phyloP scores from a whole-genome alignment of 2,113 vertebrate species.

The Plecturocebus donacophilus region DNA sequence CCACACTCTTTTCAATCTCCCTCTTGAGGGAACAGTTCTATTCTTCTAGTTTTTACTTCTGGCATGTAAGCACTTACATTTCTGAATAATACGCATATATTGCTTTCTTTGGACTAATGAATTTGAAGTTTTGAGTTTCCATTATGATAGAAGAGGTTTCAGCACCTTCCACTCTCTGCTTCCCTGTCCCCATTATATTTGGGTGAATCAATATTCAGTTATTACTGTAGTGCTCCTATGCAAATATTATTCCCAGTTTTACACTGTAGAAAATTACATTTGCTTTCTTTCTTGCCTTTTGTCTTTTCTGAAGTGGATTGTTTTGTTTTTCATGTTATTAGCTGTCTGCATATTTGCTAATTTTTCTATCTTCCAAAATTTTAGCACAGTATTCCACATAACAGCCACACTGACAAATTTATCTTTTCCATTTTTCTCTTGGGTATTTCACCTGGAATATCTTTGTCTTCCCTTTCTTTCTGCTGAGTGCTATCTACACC shows the following conservation, averaged over 20 bases:
- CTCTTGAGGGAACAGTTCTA: neutral
- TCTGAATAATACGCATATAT: slow-evolving; percentile 15
- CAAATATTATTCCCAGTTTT: neutral
- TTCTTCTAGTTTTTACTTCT: slow-evolving; percentile 34
- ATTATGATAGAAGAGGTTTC: neutral
- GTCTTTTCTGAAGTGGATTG: neutral
- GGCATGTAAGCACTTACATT: slow-evolving; percentile 11
- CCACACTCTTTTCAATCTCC: neutral
- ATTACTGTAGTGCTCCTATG: neutral
- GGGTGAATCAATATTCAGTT: neutral
- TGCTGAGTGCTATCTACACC: neutral
- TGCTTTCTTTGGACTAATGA: slow-evolving; percentile 24
- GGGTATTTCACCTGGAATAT: neutral
- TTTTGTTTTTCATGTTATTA: neutral
- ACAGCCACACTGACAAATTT: neutral
- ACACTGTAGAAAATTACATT: neutral
- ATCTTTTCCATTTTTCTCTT: neutral
- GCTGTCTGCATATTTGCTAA: neutral
- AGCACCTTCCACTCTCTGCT: neutral
- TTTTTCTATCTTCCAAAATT: neutral
- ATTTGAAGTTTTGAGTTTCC: slow-evolving; percentile 47
- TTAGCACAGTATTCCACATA: neutral
- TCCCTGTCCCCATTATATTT: neutral
- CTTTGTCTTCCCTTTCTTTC: neutral
- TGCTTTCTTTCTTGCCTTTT: neutral